A percentile compares a stretch with the other conserved stretches of the same genome.
These are phyloP conservation scores for Carassius auratus DNA, from an alignment of 2,113 vertebrate species.

Conservation along the genomic window DNA sequence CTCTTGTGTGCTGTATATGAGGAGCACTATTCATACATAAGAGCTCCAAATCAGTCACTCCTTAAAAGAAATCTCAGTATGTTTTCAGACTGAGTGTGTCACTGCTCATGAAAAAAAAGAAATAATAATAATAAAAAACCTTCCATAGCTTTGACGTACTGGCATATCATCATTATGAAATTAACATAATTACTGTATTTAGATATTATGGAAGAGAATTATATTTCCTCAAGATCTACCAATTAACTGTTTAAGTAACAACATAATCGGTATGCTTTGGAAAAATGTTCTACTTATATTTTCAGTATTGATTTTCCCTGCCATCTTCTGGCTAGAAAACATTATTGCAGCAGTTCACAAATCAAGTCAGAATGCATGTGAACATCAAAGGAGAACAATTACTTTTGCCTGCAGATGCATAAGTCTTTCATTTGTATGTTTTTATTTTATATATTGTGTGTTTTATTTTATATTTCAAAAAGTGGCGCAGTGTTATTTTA, in stretches of 20 bases:
- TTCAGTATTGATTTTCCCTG: neutral
- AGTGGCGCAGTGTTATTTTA: neutral
- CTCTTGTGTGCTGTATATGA: neutral
- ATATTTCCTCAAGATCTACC: neutral
- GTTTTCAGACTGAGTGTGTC: neutral
- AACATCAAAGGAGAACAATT: neutral
- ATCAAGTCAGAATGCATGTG: neutral
- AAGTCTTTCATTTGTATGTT: neutral
- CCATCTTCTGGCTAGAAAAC: constrained; percentile 13
- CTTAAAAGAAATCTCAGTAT: neutral
- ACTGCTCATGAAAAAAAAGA: neutral
- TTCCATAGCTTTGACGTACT: no score
- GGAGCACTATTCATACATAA: neutral
- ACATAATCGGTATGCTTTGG: neutral
- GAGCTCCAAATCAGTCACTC: neutral
- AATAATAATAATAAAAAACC: no score
- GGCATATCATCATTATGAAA: neutral
- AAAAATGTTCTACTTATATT: neutral
- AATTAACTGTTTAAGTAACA: neutral
- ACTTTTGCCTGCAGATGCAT: neutral
- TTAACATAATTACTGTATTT: neutral
- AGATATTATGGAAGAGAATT: neutral
- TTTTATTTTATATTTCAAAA: neutral
- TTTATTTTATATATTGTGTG: neutral
- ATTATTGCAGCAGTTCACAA: neutral